Base-by-base conservation (phyloP, 2,113 vertebrate genomes). In the Morphnarchus princeps region DNA sequence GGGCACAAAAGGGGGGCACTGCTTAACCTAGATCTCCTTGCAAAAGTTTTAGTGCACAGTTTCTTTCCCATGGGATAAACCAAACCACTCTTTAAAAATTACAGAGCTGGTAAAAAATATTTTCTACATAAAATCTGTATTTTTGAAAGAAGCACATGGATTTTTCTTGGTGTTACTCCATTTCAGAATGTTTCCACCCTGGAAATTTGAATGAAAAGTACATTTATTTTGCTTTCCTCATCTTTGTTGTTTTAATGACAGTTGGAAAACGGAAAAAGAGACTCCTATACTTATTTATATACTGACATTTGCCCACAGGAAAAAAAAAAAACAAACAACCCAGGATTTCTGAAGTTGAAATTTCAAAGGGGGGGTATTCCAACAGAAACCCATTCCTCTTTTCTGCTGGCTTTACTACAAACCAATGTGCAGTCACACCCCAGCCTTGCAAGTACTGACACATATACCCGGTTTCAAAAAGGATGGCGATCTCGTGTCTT, bases 331-430 rank as follows among this genome's bases (percentile, higher is more conserved):
- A 0, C 16, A 40, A 63, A 14, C 45, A 58, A 25, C 52, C 5
- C 16, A 70, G 40, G 69, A 65, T 95, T 87, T 93, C 74, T 90
- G 90, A 93, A 93, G 43, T 80, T 78, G 66, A 87, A 95, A 94
- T 96, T 93, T 96, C 74, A 88, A 93, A 96, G 61, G 9, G 28
- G 9, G 62, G 17, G 6, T 93, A 72, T 80, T 90, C 66, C 71
- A 86, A 76, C 76, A 95, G 82, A 94, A 93, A 83, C 63, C 45
- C 31, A 59, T 94, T 80, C 71, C 49, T 90, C 31, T 83, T 87
- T 84, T 80, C 61, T 1, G 0, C 63, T 97, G 95, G 90, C 92
- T 94, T 93, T 77, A 54, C 93, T 90, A 95, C 78, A 96, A 94
- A 95, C 90, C 49, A 38, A 11, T 7, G 25, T 66, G 20, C 57